Evolutionary conservation across 1,140 invertebrate genomes (phyloP).

Genomic region (Megalopta genalis): DNA sequence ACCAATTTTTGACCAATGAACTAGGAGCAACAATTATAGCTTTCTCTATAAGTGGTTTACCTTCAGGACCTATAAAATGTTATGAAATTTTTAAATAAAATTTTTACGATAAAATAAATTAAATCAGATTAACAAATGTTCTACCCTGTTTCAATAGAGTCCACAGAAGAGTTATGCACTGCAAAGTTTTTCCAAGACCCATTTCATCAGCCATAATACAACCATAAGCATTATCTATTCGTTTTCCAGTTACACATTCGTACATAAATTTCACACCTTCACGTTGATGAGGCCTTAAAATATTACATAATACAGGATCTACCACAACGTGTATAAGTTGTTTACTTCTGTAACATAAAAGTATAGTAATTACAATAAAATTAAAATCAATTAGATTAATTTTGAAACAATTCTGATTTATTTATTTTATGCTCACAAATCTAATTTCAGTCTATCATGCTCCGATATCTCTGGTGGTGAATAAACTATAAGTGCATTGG

Average conservation of each 20-base stretch:
- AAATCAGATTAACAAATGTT: constrained; percentile 11
- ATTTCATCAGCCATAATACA: constrained; percentile 99
- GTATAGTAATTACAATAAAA: constrained; percentile 2
- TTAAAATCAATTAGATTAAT: constrained; percentile 3
- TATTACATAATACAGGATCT: constrained; percentile 93
- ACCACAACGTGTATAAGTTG: constrained; percentile 82
- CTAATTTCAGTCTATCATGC: constrained; percentile 91
- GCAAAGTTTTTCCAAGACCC: constrained; percentile 97
- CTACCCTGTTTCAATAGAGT: constrained; percentile 91
- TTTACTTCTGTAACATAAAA: constrained; percentile 66
- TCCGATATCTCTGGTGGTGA: constrained; percentile 89
- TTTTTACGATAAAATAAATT: constrained; percentile 16
- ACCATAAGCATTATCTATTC: constrained; percentile 93
- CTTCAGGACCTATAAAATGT: constrained; percentile 83
- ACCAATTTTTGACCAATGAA: constrained; percentile 99
- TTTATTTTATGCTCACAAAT: constrained; percentile 79
- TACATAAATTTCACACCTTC: constrained; percentile 99
- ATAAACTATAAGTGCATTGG: constrained; percentile 95
- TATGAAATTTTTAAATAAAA: neutral
- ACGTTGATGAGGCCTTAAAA: constrained; percentile 98
- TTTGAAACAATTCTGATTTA: neutral
- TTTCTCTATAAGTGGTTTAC: constrained; percentile 93
- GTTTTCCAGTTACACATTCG: constrained; percentile 96
- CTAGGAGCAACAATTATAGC: constrained; percentile 97
- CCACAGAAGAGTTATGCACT: constrained; percentile 98